A percentile compares a stretch with the other conserved stretches of the same genome.
phyloP scores from a whole-genome alignment of 2,888 invertebrate genomes.

The Lamproptera curius region DNA sequence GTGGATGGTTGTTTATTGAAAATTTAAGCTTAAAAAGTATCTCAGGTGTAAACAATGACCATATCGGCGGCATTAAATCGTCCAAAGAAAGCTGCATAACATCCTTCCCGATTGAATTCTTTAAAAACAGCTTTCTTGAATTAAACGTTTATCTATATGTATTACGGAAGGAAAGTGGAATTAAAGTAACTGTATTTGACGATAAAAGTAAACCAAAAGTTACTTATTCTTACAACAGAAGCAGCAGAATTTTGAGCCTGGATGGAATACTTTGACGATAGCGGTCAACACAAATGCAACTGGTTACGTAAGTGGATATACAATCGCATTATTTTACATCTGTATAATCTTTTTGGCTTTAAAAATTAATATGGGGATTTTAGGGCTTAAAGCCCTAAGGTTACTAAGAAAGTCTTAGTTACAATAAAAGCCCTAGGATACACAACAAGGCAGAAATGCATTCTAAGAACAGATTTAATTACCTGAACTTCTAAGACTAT shows the following conservation, averaged over 20 bases:
- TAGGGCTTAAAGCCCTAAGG: too few relatives aligned
- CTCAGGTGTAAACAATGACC: conserved; percentile 14
- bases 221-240: conserved; percentile 23
- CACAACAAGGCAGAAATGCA: too few relatives aligned
- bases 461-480: too few relatives aligned
- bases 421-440: too few relatives aligned
- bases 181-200: conserved; percentile 30
- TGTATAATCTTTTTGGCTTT: too few relatives aligned
- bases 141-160: conserved; percentile 29
- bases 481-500: too few relatives aligned
- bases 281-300: conserved; percentile 21
- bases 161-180: conserved; percentile 26
- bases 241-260: conserved; percentile 21
- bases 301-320: conserved; percentile 40
- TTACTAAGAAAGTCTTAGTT: too few relatives aligned
- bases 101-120: conserved; percentile 29
- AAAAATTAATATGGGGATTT: too few relatives aligned
- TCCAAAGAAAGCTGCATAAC: conserved; percentile 29
- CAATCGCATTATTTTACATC: too few relatives aligned
- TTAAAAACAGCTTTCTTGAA: conserved; percentile 27
- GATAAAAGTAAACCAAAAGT: conserved; percentile 21
- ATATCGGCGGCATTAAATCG: conserved; percentile 27
- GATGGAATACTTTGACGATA: conserved; percentile 31
- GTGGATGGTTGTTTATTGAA: conserved; percentile 24
- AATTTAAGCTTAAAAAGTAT: conserved; percentile 18